Conservation (phyloP, 23 tunicate species). For the Trididemnum clinides region DNA sequence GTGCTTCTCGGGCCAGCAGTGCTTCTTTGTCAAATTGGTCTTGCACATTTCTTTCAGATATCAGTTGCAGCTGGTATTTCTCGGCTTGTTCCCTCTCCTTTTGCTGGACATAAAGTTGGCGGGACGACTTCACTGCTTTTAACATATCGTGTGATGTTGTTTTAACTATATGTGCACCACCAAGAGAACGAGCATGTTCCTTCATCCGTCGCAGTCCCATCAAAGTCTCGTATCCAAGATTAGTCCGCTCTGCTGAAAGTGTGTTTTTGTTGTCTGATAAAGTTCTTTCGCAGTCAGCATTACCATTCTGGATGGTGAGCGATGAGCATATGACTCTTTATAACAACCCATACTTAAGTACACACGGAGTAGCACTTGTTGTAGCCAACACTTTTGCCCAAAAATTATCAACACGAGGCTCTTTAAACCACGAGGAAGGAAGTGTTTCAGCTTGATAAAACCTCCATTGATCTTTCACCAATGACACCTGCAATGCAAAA, state of each 20-base stretch:
- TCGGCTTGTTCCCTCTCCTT: background rate
- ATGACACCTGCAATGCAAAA: conserved; percentile 13
- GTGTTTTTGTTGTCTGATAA: conserved; percentile 6
- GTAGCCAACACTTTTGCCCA: background rate
- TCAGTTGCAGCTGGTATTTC: background rate
- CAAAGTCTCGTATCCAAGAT: background rate
- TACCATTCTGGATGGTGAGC: background rate
- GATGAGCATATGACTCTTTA: background rate
- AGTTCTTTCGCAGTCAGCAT: conserved; percentile 8
- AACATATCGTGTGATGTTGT: background rate
- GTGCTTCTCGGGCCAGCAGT: background rate
- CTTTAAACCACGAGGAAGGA: background rate
- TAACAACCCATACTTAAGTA: background rate
- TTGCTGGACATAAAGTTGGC: background rate
- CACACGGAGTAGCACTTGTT: background rate
- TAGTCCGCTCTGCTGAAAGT: background rate
- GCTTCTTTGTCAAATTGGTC: background rate
- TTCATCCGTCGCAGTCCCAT: conserved; percentile 6
- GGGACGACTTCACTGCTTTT: background rate
- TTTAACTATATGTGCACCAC: conserved; percentile 5
- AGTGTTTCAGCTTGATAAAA: background rate
- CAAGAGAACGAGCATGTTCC: conserved; percentile 6
- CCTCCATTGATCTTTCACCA: conserved; percentile 4
- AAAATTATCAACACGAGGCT: background rate
- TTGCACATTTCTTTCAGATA: background rate